Percentiles rank a stretch among this genome's conserved stretches.
phyloP scores from a whole-genome alignment of 2,797 vertebrate species.

The Meriones psammophilus region DNA sequence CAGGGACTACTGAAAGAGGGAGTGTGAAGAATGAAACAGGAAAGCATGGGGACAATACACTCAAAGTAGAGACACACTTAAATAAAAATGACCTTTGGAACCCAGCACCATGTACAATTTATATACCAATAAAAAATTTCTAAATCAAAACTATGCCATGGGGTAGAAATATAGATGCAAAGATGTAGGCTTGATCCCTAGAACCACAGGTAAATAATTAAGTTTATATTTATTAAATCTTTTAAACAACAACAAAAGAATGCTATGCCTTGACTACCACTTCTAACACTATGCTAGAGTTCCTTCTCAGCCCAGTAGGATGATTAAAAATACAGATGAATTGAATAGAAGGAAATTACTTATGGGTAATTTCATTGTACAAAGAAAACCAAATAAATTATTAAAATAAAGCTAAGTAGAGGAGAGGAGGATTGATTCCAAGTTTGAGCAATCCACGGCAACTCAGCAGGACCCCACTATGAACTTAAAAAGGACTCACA shows the following conservation, averaged over 20 bases:
- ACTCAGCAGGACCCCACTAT: neutral
- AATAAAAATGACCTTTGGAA: neutral
- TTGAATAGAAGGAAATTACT: conserved; percentile 24
- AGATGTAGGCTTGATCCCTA: neutral
- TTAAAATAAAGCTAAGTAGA: neutral
- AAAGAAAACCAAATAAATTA: neutral
- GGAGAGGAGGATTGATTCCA: neutral
- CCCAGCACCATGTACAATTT: neutral
- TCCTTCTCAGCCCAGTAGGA: conserved; percentile 1
- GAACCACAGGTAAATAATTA: neutral
- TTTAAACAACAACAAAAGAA: neutral
- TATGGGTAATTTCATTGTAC: neutral
- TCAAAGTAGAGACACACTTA: neutral
- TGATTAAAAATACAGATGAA: conserved; percentile 15
- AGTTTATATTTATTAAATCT: neutral
- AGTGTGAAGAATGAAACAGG: neutral
- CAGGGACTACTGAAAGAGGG: neutral
- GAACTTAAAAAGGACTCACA: neutral
- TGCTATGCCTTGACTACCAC: neutral
- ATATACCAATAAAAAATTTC: neutral
- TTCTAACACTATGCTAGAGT: neutral
- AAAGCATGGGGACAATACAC: neutral
- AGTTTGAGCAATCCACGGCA: neutral
- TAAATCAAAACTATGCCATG: neutral
- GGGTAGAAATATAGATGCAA: neutral